A percentile compares a stretch with the other conserved stretches of the same genome.
phyloP scores from a whole-genome alignment of 2,888 invertebrate species.

The Poecilus cupreus region DNA sequence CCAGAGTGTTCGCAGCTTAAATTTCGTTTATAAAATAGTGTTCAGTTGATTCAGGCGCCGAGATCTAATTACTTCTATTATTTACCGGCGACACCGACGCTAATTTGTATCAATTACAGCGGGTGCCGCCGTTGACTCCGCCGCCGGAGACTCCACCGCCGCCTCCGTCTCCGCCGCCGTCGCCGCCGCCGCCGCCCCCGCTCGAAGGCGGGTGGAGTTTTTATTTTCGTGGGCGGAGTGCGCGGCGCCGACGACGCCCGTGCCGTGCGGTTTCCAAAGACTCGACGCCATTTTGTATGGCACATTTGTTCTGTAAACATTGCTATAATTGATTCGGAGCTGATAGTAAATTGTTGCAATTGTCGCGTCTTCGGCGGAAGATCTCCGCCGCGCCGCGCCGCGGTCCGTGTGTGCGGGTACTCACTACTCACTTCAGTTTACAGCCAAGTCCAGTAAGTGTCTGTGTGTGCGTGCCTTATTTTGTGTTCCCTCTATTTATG shows the following conservation, averaged over 20 bases:
- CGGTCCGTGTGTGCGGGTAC: background rate
- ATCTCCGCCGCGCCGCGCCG: background rate
- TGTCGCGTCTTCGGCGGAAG: background rate
- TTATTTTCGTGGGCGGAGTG: conserved; percentile 58
- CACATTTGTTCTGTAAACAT: conserved; percentile 62
- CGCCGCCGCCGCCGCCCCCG: background rate
- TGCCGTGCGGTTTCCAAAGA: conserved; percentile 58
- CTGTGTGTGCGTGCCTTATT: background rate
- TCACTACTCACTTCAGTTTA: background rate
- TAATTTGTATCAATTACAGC: conserved; percentile 71
- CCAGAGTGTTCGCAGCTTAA: conserved; percentile 2
- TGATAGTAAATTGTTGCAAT: conserved; percentile 15
- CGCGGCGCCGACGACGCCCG: conserved; percentile 53
- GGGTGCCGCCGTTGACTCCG: background rate
- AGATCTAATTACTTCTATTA: conserved; percentile 70
- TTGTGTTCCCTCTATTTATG: background rate
- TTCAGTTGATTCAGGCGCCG: conserved; percentile 63
- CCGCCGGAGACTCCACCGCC: background rate
- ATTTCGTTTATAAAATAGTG: background rate
- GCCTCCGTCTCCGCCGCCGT: background rate
- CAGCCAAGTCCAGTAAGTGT: conserved; percentile 3
- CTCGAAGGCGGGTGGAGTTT: conserved; percentile 55
- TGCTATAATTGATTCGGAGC: conserved; percentile 61
- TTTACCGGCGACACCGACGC: conserved; percentile 69
- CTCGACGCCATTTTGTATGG: conserved; percentile 61